Evolutionary conservation across 2,113 vertebrate species (phyloP).

Genomic region (Aspiorhynchus laticeps): DNA sequence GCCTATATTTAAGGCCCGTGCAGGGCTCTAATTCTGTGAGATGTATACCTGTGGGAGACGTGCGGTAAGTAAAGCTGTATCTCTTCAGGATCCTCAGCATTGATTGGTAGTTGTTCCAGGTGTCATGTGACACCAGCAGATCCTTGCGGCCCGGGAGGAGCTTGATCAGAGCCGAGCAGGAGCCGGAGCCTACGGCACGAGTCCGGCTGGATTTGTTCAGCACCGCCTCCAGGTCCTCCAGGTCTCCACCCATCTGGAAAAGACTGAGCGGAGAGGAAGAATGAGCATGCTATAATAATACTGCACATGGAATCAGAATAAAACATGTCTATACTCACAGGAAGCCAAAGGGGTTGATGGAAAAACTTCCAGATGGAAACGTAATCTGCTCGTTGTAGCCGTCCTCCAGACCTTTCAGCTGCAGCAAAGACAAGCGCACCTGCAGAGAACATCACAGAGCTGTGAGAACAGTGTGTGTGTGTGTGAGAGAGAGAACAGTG

Average conservation of each 20-base stretch:
- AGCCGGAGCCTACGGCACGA: slow-evolving; percentile 81
- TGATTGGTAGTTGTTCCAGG: slow-evolving; percentile 88
- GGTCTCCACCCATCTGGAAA: slow-evolving; percentile 88
- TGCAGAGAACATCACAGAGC: slow-evolving; percentile 58
- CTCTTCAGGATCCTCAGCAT: slow-evolving; percentile 95
- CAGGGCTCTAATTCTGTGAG: too few species aligned
- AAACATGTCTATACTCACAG: slow-evolving; percentile 78
- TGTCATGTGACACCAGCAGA: slow-evolving; percentile 90
- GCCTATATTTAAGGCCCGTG: too few species aligned
- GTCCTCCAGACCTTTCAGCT: slow-evolving; percentile 93
- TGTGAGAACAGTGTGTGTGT: too few species aligned
- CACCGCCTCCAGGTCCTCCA: slow-evolving; percentile 89
- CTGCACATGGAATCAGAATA: neutral
- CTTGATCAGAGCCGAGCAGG: slow-evolving; percentile 94
- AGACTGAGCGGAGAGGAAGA: slow-evolving; percentile 73
- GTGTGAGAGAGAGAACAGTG: too few species aligned
- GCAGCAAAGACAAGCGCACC: slow-evolving; percentile 87
- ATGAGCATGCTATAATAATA: neutral
- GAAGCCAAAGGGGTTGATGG: slow-evolving; percentile 87
- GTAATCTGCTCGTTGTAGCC: slow-evolving; percentile 78
- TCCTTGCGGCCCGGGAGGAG: slow-evolving; percentile 84
- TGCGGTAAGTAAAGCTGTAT: slow-evolving; percentile 83
- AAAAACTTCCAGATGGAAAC: slow-evolving; percentile 77
- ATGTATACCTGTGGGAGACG: slow-evolving; percentile 71
- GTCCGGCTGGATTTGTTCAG: slow-evolving; percentile 81